These are phyloP conservation scores for Schizothorax lantsangensis DNA, from an alignment of 2,797 vertebrate genomes.

Conservation along the genomic window DNA sequence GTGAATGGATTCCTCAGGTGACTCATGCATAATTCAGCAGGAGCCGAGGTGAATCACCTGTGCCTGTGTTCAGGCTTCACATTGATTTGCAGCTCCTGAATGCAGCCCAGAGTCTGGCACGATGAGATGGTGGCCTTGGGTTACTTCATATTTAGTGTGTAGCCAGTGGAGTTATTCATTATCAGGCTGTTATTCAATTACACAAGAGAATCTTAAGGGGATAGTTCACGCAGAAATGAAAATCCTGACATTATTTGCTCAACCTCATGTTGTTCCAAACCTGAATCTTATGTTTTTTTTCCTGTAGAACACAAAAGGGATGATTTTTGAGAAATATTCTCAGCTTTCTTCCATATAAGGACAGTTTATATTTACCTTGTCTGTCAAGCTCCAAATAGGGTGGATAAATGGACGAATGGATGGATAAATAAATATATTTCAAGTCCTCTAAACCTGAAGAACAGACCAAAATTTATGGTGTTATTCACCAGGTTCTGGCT, in stretches of 20 bases:
- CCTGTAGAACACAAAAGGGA: neutral
- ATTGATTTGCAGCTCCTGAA: constrained; percentile 13
- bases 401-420: neutral
- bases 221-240: neutral
- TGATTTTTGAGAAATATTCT: neutral
- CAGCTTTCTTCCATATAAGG: neutral
- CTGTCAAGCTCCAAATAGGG: neutral
- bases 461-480: neutral
- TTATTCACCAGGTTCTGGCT: neutral
- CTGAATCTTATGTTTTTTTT: neutral
- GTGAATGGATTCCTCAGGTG: constrained; percentile 54
- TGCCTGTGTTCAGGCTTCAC: neutral
- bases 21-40: constrained; percentile 51
- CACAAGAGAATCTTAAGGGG: neutral
- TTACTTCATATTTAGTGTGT: neutral
- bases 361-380: neutral
- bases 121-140: neutral
- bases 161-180: constrained; percentile 1
- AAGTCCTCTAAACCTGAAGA: neutral
- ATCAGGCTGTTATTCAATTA: constrained; percentile 1
- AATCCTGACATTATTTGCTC: constrained; percentile 5
- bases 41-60: constrained; percentile 45
- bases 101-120: neutral
- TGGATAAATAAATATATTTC: neutral
- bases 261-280: neutral